These are phyloP conservation scores for Mystacides longicornis DNA, from an alignment of 2,888 invertebrate genomes.

Conservation along the genomic window DNA sequence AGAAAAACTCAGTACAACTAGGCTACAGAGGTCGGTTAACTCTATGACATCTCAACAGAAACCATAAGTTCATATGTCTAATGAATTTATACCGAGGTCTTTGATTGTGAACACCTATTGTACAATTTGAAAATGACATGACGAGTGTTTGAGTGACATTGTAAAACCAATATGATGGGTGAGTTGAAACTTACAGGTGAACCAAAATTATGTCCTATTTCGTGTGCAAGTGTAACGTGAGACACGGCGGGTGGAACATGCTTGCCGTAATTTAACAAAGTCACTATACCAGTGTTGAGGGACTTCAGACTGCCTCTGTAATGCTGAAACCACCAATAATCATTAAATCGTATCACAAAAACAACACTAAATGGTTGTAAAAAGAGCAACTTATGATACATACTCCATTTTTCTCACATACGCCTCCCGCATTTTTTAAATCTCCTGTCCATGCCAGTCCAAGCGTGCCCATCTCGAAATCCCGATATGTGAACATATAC, in stretches of 20 bases:
- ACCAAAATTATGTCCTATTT: slow-evolving; percentile 99
- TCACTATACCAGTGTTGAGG: slow-evolving; percentile 96
- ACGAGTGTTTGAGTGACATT: no score
- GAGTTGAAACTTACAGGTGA: slow-evolving; percentile 67
- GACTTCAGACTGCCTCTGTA: slow-evolving; percentile 90
- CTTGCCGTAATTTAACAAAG: slow-evolving; percentile 94
- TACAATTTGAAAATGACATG: no score
- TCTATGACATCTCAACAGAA: no score
- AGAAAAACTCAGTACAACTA: no score
- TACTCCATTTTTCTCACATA: slow-evolving; percentile 95
- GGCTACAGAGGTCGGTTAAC: no score
- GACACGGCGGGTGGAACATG: slow-evolving; percentile 98
- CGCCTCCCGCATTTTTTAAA: slow-evolving; percentile 92
- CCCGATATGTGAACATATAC: slow-evolving; percentile 97
- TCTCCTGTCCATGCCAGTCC: slow-evolving; percentile 98
- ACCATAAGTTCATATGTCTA: no score
- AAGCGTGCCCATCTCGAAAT: slow-evolving; percentile 92
- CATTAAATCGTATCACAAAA: no score
- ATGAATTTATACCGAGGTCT: no score
- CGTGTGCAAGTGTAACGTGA: slow-evolving; percentile 96
- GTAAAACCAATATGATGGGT: no score
- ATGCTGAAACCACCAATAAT: no score
- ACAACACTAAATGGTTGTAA: not conserved
- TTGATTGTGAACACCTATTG: no score
- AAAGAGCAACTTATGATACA: slow-evolving; percentile 33